A percentile compares a stretch with the other conserved stretches of the same genome.
phyloP scores from a whole-genome alignment of 2,113 vertebrate genomes.

The Empidonax traillii region DNA sequence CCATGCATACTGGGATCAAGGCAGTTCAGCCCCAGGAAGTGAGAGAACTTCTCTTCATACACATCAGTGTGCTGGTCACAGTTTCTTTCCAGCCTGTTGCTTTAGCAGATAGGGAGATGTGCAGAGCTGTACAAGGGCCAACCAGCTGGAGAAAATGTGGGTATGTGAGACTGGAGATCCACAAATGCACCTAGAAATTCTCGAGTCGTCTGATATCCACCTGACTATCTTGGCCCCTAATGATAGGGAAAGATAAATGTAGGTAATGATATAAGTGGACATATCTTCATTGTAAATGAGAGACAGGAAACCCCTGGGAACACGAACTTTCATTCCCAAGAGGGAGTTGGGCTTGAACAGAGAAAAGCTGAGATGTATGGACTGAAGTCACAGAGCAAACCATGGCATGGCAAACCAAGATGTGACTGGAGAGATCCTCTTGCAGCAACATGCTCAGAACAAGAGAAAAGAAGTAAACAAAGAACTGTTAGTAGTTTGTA shows the following conservation, averaged over 20 bases:
- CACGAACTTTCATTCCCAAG: background rate
- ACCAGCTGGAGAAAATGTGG: background rate
- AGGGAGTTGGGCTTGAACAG: background rate
- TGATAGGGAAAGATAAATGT: background rate
- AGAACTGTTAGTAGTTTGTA: background rate
- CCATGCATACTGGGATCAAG: background rate
- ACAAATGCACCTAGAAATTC: background rate
- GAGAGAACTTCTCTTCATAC: background rate
- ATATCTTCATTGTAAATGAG: background rate
- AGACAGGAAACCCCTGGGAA: background rate
- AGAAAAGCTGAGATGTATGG: background rate
- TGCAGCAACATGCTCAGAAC: background rate
- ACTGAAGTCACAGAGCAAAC: background rate
- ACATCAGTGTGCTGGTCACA: background rate
- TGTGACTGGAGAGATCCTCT: background rate
- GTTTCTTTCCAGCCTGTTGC: background rate
- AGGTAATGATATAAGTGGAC: background rate
- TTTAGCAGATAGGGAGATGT: background rate
- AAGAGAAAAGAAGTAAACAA: background rate
- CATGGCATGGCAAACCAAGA: background rate
- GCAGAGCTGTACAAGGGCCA: background rate
- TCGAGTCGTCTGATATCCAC: background rate
- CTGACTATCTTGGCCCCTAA: background rate
- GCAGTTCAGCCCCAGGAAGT: background rate
- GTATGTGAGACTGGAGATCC: background rate